Evolutionary conservation across 2,113 vertebrate genomes (phyloP).

Genomic region (Macroglossus sobrinus): DNA sequence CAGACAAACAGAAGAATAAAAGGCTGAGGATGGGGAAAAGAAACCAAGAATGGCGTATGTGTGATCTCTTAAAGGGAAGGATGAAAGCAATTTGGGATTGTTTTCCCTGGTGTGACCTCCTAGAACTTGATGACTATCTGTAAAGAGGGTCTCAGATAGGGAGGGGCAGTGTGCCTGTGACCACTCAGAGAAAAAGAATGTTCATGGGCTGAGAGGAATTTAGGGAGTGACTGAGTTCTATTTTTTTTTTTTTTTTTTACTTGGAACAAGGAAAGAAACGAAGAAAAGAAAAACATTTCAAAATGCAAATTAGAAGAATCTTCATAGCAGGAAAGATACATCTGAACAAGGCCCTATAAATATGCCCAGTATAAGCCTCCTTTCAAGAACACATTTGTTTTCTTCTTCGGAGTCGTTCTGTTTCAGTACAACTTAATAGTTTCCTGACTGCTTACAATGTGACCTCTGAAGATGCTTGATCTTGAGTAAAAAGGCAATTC

Average conservation of each 20-base stretch:
- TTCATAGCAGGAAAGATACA: not conserved
- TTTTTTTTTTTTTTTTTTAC: not conserved
- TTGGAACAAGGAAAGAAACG: not conserved
- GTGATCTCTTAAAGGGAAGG: not conserved
- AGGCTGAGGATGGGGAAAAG: not conserved
- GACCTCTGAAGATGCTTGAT: not conserved
- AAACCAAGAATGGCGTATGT: not conserved
- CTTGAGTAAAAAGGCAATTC: slow-evolving; percentile 13
- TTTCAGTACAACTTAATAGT: slow-evolving; percentile 37
- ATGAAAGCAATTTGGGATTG: not conserved
- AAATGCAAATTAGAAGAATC: not conserved
- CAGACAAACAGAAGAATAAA: not conserved
- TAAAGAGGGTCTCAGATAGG: not conserved
- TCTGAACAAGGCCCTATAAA: not conserved
- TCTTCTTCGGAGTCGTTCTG: slow-evolving; percentile 10
- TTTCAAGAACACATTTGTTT: not conserved
- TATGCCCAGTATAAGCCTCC: not conserved
- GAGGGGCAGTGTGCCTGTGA: not conserved
- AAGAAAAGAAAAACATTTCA: not conserved
- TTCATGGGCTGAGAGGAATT: not conserved
- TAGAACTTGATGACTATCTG: not conserved
- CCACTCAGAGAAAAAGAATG: not conserved
- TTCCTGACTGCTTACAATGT: not conserved
- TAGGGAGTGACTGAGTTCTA: not conserved
- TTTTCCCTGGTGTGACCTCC: not conserved